Base-by-base conservation (phyloP, 2,797 vertebrate species). In the Falco naumanni region DNA sequence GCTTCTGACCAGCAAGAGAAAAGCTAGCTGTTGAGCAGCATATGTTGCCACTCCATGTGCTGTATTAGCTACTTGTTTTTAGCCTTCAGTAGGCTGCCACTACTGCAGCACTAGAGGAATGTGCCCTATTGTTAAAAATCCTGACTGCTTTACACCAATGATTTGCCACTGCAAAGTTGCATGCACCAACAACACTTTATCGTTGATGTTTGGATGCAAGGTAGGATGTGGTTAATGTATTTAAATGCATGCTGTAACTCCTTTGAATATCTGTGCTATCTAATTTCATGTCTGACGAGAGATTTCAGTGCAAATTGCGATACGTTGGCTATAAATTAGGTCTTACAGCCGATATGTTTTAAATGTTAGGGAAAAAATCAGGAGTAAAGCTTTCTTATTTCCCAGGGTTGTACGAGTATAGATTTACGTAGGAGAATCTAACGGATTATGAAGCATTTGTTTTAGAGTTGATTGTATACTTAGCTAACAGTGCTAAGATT, bases 181-280 rank as follows among this genome's bases (percentile, higher is more conserved):
- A 97, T 99, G 99, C 97, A 98, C 98, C 98, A 99, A 99, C 99
- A 99, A 98, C 98, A 98, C 98, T 97, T 98, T 99, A 91, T 99
- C 98, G 96, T 98, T 99, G 98, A 99, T 99, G 99, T 99, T 99
- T 98, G 99, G 99, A 98, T 99, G 99, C 98, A 99, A 99, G 99
- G 99, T 99, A 99, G 98, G 99, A 98, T 47, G 79, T 89, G 83
- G 95, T 93, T 96, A 96, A 93, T 87, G 75, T 96, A 95, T 89
- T 96, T 96, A 93, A 81, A 93, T 95, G 94, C 94, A 95, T 97
- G 94, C 68, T 89, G 71, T 94, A 88, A 89, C 80, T 92, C 92
- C 66, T 88, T 81, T 96, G 79, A 95, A 87, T 84, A 93, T 94
- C 91, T 74, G 87, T 95, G 92, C 64, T 93, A 19, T 97, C 96